Evolutionary conservation across 2,888 invertebrate species (phyloP).

Genomic region (Eupelmus urozonus): DNA sequence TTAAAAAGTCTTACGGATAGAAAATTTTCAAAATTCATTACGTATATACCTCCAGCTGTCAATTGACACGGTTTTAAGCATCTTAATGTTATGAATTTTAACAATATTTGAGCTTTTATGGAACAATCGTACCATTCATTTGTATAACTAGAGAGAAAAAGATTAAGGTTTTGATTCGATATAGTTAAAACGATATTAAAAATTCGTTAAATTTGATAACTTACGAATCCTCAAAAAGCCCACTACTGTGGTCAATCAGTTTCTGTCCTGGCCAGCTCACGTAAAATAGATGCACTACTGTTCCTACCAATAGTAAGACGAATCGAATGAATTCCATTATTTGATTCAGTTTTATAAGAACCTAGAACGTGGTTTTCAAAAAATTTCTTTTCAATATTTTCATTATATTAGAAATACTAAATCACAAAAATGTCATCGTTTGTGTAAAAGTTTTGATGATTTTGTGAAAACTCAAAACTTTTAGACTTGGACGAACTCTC

Average conservation of each 20-base stretch:
- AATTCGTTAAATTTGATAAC: neutral
- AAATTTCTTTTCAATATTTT: neutral
- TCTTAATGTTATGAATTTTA: conserved; percentile 8
- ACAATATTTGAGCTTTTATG: neutral
- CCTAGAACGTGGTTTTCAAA: neutral
- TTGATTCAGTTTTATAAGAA: neutral
- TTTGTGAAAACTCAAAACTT: too few relatives aligned
- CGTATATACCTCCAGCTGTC: conserved; percentile 4
- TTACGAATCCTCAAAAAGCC: conserved; percentile 11
- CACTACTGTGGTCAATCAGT: conserved; percentile 7
- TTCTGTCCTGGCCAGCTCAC: conserved; percentile 41
- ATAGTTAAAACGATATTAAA: neutral
- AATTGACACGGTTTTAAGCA: neutral
- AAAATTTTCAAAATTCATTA: conserved; percentile 4
- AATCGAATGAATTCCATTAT: conserved; percentile 25
- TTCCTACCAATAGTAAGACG: conserved; percentile 18
- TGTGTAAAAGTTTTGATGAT: too few relatives aligned
- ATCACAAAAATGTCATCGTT: too few relatives aligned
- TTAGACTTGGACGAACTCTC: too few relatives aligned
- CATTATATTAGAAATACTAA: too few relatives aligned
- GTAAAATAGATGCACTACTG: conserved; percentile 39
- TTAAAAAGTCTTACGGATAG: too few relatives aligned
- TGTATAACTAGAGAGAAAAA: too few relatives aligned
- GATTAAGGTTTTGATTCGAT: neutral
- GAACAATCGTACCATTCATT: conserved; percentile 33